A percentile compares a stretch with the other conserved stretches of the same genome.
These are phyloP conservation scores for Apeltes quadracus DNA, from an alignment of 2,113 vertebrate species.

Conservation along the genomic window DNA sequence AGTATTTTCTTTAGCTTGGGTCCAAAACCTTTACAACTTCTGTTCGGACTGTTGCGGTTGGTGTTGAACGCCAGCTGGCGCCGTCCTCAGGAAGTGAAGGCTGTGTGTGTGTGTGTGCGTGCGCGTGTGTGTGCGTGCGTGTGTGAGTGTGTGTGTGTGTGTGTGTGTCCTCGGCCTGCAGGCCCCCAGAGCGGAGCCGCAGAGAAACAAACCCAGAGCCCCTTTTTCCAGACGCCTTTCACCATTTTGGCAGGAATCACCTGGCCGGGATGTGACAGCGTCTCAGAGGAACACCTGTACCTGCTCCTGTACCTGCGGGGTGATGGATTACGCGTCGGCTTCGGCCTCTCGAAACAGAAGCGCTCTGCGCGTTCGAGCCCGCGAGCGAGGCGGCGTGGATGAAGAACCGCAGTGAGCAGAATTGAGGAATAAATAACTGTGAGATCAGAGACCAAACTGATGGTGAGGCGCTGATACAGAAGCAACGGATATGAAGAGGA, in stretches of 20 bases:
- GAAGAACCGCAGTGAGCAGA: not conserved
- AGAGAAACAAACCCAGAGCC: constrained; percentile 23
- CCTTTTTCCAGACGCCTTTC: constrained; percentile 53
- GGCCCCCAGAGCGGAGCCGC: constrained; percentile 4
- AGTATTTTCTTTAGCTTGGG: not conserved
- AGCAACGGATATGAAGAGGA: not conserved
- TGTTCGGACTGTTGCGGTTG: not conserved
- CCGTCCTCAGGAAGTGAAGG: constrained; percentile 30
- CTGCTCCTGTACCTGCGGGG: constrained; percentile 21
- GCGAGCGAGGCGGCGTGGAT: not conserved
- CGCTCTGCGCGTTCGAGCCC: not conserved
- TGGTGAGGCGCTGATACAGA: not conserved
- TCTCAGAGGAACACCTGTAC: constrained; percentile 15
- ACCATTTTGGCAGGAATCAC: constrained; percentile 41
- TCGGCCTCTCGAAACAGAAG: not conserved
- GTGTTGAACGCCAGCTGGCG: constrained; percentile 19
- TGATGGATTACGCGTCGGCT: constrained; percentile 18
- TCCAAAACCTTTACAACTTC: not conserved
- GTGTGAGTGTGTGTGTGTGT: no score
- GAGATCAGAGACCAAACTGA: not conserved
- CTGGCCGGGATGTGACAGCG: constrained; percentile 53
- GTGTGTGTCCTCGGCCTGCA: constrained; percentile 34
- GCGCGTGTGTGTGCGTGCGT: no score
- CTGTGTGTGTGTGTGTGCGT: no score
- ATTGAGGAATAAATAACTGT: not conserved